A percentile compares a stretch with the other conserved stretches of the same genome.
These are phyloP conservation scores for Chalcis sispes DNA, from an alignment of 2,888 invertebrate genomes.

Conservation along the genomic window DNA sequence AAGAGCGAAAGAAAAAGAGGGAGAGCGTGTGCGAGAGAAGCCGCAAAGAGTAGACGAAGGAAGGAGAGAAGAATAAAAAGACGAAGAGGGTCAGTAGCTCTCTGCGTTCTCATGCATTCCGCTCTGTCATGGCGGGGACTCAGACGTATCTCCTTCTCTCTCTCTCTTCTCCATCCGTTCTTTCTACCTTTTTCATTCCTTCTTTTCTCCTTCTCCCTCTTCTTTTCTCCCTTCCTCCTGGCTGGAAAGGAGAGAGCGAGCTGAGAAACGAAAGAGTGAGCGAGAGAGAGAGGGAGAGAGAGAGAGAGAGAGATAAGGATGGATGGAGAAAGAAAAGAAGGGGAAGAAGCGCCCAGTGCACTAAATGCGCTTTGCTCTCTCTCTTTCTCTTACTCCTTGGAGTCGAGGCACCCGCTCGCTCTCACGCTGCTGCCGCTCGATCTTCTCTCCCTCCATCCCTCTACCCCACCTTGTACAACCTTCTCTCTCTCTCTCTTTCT, in stretches of 20 bases:
- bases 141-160: slow-evolving; percentile 55
- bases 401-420: slow-evolving; percentile 50
- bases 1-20: slow-evolving; percentile 26
- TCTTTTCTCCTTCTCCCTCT: slow-evolving; percentile 6
- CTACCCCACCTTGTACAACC: not conserved
- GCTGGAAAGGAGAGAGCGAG: slow-evolving; percentile 47
- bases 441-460: slow-evolving; percentile 45
- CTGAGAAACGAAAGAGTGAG: slow-evolving; percentile 9
- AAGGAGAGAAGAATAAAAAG: slow-evolving; percentile 49
- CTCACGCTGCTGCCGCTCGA: slow-evolving; percentile 51
- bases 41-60: slow-evolving; percentile 43
- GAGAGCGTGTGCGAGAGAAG: slow-evolving; percentile 44
- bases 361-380: slow-evolving; percentile 55
- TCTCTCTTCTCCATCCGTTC: slow-evolving; percentile 54
- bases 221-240: slow-evolving; percentile 56
- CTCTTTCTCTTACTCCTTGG: slow-evolving; percentile 31
- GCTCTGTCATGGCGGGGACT: slow-evolving; percentile 72
- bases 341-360: slow-evolving; percentile 62
- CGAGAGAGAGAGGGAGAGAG: slow-evolving; percentile 47
- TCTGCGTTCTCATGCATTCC: slow-evolving; percentile 75
- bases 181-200: slow-evolving; percentile 58
- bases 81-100: slow-evolving; percentile 72
- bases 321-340: slow-evolving; percentile 47
- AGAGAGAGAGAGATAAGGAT: slow-evolving; percentile 15
- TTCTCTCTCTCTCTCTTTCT: slow-evolving; percentile 39